Evolutionary conservation across 2,888 invertebrate genomes (phyloP).

Genomic region (Diplolepis rosae): DNA sequence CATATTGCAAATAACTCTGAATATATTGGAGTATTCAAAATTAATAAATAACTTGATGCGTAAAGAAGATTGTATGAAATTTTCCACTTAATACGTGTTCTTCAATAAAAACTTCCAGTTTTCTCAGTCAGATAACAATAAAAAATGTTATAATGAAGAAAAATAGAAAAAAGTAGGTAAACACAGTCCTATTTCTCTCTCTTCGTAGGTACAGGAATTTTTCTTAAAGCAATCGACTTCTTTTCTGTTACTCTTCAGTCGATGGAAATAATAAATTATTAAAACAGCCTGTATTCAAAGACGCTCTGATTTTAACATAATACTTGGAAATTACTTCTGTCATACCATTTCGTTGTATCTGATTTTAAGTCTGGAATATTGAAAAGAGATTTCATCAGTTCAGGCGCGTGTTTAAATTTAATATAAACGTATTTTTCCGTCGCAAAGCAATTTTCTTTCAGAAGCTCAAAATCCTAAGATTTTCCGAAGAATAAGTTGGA

Average conservation of each 20-base stretch:
- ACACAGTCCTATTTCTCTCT: background rate
- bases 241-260: too few relatives aligned
- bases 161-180: background rate
- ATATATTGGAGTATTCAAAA: too few relatives aligned
- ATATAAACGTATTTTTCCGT: background rate
- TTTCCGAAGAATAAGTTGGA: background rate
- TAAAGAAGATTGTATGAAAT: background rate
- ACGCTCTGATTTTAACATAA: too few relatives aligned
- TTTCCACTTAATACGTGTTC: too few relatives aligned
- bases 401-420: background rate
- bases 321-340: too few relatives aligned
- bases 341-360: too few relatives aligned
- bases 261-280: too few relatives aligned
- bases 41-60: background rate
- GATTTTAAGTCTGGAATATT: too few relatives aligned
- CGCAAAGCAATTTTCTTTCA: background rate
- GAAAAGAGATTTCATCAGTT: too few relatives aligned
- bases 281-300: background rate
- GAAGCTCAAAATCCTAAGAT: background rate
- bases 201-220: background rate
- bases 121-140: too few relatives aligned
- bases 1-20: background rate
- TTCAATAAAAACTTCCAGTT: too few relatives aligned
- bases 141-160: background rate
- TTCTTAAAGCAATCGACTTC: too few relatives aligned